Base-by-base conservation (phyloP, 53 echinoderm and acorn worm genomes). In the Apostichopus leukothele region DNA sequence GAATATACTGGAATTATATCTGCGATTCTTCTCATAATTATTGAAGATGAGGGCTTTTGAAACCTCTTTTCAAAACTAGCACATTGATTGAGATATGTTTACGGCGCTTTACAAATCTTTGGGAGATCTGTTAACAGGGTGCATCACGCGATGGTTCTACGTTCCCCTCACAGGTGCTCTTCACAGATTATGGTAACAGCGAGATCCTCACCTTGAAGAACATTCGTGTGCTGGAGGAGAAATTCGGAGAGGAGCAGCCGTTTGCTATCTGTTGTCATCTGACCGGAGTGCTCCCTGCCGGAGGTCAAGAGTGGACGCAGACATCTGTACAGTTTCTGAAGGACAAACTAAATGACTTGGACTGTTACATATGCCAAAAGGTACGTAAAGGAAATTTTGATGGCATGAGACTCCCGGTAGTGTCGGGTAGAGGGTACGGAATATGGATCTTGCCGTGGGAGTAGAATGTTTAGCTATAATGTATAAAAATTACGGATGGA, bases 201-300 rank as follows among this genome's bases (percentile, higher is more conserved):
- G 94, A 95, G 88, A 94, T 98, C 21, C 91, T 96, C 1, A 87
- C 92, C 8, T n/a, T 96, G 14, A 25, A 51, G 60, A 94, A 98
- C 78, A 78, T 98, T 25, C 98, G 98, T n/a, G 76, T 91, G n/a
- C 88, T 98, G 22, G 76, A 90, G 5, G 92, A 89, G 12, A 91
- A 90, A 10, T 96, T 98, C 63, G 84, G 89, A 76, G 89, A 84
- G 51, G 90, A 91, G 75, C 83, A 90, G 0, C 95, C 98, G 60
- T 98, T 98, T 74, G 98, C 98, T 51, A 96, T 96, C 86, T 90
- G 91, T 26, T 98, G 98, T 75, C 93, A 96, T 83, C 88, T 98
- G 60, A 90, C 93, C 6, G 93, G 92, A 19, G 89, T 98, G 60
- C 75, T 93, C 9, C 98, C 98, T 16, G 98, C 96, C 3, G 98